Percentiles rank a stretch among this genome's conserved stretches.
phyloP scores from a whole-genome alignment of 2,888 invertebrate species.

The Nomada goodeniana region DNA sequence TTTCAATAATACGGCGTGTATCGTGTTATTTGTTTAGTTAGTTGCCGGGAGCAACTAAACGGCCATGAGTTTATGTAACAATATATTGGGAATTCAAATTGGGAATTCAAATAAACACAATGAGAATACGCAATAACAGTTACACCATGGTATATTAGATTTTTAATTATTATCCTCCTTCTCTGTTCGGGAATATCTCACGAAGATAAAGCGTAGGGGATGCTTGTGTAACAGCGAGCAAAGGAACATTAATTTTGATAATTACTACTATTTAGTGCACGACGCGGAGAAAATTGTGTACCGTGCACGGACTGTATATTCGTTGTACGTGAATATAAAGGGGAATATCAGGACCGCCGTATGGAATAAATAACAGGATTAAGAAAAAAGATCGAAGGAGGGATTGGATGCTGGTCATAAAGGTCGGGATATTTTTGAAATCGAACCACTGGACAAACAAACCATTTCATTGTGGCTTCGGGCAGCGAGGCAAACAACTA shows the following conservation, averaged over 20 bases:
- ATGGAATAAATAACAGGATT: conserved; percentile 9
- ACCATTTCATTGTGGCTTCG: neutral
- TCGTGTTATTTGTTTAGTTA: too few relatives aligned
- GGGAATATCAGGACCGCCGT: neutral
- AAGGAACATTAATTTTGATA: neutral
- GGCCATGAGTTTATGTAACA: too few relatives aligned
- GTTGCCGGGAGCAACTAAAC: too few relatives aligned
- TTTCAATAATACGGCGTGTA: too few relatives aligned
- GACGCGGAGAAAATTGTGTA: neutral
- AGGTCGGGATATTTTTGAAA: conserved; percentile 20
- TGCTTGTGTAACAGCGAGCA: neutral
- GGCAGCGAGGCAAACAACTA: conserved; percentile 1
- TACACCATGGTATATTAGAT: too few relatives aligned
- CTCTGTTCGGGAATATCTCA: too few relatives aligned
- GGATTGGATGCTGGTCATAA: neutral
- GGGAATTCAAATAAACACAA: too few relatives aligned
- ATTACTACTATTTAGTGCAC: neutral
- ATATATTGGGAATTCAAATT: too few relatives aligned
- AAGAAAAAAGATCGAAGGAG: neutral
- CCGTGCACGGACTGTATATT: neutral
- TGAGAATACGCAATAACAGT: too few relatives aligned
- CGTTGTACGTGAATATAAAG: neutral
- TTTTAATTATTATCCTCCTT: too few relatives aligned
- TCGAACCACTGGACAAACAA: conserved; percentile 25
- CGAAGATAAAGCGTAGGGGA: too few relatives aligned